Evolutionary conservation across 2,888 invertebrate genomes (phyloP).

Genomic region (Trichacis sp.): DNA sequence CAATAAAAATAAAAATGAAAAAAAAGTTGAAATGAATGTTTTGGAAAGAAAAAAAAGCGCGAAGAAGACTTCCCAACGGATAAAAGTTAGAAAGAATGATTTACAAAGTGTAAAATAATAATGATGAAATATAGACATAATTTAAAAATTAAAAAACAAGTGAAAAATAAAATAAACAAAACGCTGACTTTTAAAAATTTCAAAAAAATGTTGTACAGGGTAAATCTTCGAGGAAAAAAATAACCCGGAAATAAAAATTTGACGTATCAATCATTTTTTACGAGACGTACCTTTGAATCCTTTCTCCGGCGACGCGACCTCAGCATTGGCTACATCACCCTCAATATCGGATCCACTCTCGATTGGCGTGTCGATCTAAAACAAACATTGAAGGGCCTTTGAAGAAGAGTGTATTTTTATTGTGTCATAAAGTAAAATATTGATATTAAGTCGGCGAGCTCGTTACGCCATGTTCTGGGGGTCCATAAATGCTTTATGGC

Average conservation of each 20-base stretch:
- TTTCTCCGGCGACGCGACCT: constrained; percentile 61
- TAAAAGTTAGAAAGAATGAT: no score
- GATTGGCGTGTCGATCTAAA: constrained; percentile 62
- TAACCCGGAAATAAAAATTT: no score
- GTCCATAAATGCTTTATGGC: not conserved
- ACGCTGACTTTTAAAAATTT: no score
- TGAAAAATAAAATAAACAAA: no score
- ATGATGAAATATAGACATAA: no score
- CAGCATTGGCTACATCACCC: constrained; percentile 55
- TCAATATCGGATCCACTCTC: constrained; percentile 60
- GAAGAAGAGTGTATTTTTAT: constrained; percentile 16
- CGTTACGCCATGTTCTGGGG: constrained; percentile 29
- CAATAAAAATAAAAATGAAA: no score
- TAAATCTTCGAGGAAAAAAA: not conserved
- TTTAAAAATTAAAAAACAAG: no score
- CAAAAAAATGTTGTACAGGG: no score
- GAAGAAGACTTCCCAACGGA: no score
- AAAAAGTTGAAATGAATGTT: no score
- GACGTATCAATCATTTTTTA: not conserved
- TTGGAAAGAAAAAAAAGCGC: no score
- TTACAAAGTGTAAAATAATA: no score
- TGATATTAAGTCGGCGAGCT: constrained; percentile 34
- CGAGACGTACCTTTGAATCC: constrained; percentile 63
- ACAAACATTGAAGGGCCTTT: constrained; percentile 40
- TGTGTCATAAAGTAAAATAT: constrained; percentile 29